phyloP scores from a whole-genome alignment of 1,140 invertebrate genomes.

The Apis florea region DNA sequence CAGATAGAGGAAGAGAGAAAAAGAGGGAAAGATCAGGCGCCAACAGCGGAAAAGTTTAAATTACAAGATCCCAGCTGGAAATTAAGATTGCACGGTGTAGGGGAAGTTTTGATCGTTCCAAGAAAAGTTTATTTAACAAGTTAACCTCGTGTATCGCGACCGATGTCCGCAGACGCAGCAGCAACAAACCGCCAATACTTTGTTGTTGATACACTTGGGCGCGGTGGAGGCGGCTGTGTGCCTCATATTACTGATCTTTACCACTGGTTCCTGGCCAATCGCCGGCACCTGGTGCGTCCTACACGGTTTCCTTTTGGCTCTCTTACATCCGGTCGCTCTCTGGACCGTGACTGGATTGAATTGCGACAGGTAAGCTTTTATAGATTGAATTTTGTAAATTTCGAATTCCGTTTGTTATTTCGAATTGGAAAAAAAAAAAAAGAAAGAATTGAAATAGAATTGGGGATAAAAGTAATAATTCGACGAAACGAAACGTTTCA shows the following conservation, averaged over 20 bases:
- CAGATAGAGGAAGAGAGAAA: not conserved
- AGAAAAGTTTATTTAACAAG: slow-evolving; percentile 29
- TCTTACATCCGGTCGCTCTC: slow-evolving; percentile 87
- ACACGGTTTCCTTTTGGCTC: slow-evolving; percentile 84
- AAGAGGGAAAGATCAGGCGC: not conserved
- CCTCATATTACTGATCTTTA: slow-evolving; percentile 81
- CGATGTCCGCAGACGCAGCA: slow-evolving; percentile 72
- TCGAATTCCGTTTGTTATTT: too few relatives aligned
- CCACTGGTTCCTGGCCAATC: slow-evolving; percentile 78
- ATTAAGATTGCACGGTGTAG: slow-evolving; percentile 10
- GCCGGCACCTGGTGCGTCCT: slow-evolving; percentile 82
- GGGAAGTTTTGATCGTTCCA: slow-evolving; percentile 15
- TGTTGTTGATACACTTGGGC: slow-evolving; percentile 87
- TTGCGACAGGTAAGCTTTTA: slow-evolving; percentile 82
- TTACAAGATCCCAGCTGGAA: slow-evolving; percentile 11
- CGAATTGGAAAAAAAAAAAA: too few relatives aligned
- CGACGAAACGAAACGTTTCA: too few relatives aligned
- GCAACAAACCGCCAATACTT: slow-evolving; percentile 84
- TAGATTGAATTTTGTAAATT: too few relatives aligned
- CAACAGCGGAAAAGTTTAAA: slow-evolving; percentile 22
- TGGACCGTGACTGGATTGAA: slow-evolving; percentile 91
- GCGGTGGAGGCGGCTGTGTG: slow-evolving; percentile 85
- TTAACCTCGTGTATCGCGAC: slow-evolving; percentile 21
- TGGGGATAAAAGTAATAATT: too few relatives aligned
- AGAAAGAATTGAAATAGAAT: too few relatives aligned